Evolutionary conservation across 2,888 invertebrate genomes (phyloP).

Genomic region (Osedax frankpressi): DNA sequence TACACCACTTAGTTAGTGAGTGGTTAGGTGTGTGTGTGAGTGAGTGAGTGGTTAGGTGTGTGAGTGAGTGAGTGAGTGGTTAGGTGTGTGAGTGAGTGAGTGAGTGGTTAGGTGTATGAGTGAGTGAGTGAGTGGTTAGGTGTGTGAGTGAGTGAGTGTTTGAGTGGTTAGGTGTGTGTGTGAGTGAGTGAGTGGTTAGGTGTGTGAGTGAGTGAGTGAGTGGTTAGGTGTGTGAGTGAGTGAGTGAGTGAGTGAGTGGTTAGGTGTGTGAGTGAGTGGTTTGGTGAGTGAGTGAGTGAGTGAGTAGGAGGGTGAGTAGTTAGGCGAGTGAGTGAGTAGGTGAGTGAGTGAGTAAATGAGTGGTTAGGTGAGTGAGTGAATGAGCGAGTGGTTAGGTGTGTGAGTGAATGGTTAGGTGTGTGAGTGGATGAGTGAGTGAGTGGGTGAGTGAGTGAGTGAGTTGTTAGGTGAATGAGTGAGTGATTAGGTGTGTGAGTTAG

Average conservation of each 20-base stretch:
- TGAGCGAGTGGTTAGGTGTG: no score
- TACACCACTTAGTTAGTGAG: background rate
- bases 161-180: no score
- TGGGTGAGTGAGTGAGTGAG: no score
- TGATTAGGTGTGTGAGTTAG: no score
- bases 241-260: conserved; percentile 4
- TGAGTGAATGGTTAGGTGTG: no score
- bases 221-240: background rate
- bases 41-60: background rate
- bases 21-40: background rate
- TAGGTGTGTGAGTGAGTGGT: background rate
- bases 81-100: background rate
- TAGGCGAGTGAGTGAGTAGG: background rate
- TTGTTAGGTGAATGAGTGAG: no score
- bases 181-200: conserved; percentile 1
- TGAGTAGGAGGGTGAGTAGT: background rate
- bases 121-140: background rate
- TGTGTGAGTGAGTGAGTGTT: conserved; percentile 5
- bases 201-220: conserved; percentile 6
- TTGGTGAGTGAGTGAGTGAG: conserved; percentile 1
- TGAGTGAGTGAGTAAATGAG: no score
- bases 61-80: background rate
- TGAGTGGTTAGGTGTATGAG: no score
- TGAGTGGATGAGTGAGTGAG: no score
- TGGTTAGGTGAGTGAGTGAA: no score